These are phyloP conservation scores for Perdix hodgsoniae DNA, from an alignment of 2,797 vertebrate genomes.

Conservation along the genomic window DNA sequence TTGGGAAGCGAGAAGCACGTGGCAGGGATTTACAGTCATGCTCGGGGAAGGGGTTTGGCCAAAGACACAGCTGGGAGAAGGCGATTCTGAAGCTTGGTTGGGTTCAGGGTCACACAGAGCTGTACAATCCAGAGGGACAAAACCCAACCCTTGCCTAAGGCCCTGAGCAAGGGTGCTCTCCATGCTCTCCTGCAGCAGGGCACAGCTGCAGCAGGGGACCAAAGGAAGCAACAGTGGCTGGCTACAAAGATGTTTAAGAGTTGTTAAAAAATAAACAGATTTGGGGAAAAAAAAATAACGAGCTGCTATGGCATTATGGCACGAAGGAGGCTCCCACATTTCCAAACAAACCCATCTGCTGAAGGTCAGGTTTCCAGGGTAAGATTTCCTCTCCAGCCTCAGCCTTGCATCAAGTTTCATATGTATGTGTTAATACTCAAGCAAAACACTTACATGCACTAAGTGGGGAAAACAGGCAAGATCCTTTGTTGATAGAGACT, in stretches of 20 bases:
- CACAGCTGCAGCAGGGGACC: too few species aligned
- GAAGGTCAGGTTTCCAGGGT: neutral
- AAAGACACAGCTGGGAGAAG: neutral
- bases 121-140: neutral
- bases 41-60: conserved; percentile 23
- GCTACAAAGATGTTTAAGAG: neutral
- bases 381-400: neutral
- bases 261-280: neutral
- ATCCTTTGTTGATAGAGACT: neutral
- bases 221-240: neutral
- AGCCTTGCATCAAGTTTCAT: neutral
- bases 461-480: neutral
- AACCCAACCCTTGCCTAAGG: neutral
- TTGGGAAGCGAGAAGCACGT: conserved; percentile 5
- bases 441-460: neutral
- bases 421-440: rapidly evolving
- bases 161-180: too few species aligned
- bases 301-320: neutral
- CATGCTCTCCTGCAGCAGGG: too few species aligned
- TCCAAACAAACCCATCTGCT: neutral
- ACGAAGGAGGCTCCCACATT: neutral
- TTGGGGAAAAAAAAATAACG: neutral
- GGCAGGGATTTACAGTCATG: conserved; percentile 44
- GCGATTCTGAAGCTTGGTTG: neutral
- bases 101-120: neutral